Evolutionary conservation across 2,113 vertebrate species (phyloP), one percentile per base, ranked within the genome.

Genomic region (Cyanoliseus patagonus): DNA sequence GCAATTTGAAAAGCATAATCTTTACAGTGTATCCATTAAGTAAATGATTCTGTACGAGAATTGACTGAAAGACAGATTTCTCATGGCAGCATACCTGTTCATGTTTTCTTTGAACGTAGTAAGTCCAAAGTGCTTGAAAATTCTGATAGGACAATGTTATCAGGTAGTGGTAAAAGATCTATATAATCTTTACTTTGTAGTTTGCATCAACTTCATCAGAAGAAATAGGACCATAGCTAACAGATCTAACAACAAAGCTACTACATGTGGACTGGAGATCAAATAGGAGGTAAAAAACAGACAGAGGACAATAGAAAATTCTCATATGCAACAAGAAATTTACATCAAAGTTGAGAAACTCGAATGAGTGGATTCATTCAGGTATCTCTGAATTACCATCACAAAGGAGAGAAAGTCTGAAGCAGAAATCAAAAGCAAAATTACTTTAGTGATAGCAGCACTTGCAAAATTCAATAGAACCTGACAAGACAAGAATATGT

Each of bases 261-360:
- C 55, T 77, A 41, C 69, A 31, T 8, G 7, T 24, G 11, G n/a
- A 42, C 73, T 75, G 31, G 14, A 88, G 80, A 94, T 94, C 73
- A 94, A 94, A 92, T 23, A 86, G 16, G 7, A 88, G 3, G 12
- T 5, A 44, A 57, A 74, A 63, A 51, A 3, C 13, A 55, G 44
- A 52, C 10, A 63, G 61, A 81, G 41, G n/a, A 90, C 52, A 70
- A 75, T 42, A 44, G 30, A 79, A 91, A 87, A 75, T 81, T 91
- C 59, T 81, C 55, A 74, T 51, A 92, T 0, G 2, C 31, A 92
- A 81, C 37, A 75, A 94, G 68, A 92, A 94, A 93, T 94, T 70
- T 84, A 75, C 76, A 94, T 95, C 80, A 94, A 95, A 94, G 91
- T 70, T 91, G 55, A 78, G 76, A 74, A 94, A 90, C 70, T 76